A percentile compares a stretch with the other conserved stretches of the same genome.
Conservation (phyloP, 2,888 invertebrate genomes). For the Peribatodes rhomboidaria region DNA sequence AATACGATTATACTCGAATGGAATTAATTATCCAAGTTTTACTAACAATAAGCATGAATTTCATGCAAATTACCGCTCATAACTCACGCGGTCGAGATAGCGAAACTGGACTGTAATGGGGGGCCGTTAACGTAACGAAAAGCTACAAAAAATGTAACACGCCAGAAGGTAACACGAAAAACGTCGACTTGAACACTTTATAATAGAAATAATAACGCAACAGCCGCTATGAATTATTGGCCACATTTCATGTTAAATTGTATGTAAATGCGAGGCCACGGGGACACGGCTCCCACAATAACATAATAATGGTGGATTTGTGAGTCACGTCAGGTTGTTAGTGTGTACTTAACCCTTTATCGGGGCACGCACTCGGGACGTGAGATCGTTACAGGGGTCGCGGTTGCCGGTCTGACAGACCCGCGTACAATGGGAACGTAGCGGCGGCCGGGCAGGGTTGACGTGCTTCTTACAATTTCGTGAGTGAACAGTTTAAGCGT, state of each 20-base stretch:
- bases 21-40: conserved; percentile 62
- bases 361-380: conserved; percentile 84
- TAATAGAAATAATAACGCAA: conserved; percentile 84
- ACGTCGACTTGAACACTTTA: conserved; percentile 80
- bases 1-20: conserved; percentile 60
- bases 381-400: conserved; percentile 83
- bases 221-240: conserved; percentile 82
- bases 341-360: conserved; percentile 86
- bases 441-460: conserved; percentile 37
- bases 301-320: conserved; percentile 86
- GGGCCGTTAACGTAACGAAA: conserved; percentile 70
- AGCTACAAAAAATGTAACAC: conserved; percentile 64
- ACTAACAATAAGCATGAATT: conserved; percentile 56
- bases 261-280: conserved; percentile 83
- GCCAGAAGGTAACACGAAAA: conserved; percentile 75
- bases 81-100: conserved; percentile 63
- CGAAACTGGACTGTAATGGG: conserved; percentile 64
- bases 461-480: conserved; percentile 43
- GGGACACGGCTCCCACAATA: conserved; percentile 85
- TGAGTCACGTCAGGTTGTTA: conserved; percentile 86
- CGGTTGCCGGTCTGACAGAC: conserved; percentile 53
- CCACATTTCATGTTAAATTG: conserved; percentile 86
- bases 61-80: conserved; percentile 65
- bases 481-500: conserved; percentile 47
- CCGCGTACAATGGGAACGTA: conserved; percentile 58